phyloP scores from a whole-genome alignment of 2,113 vertebrate genomes.

The Serinus canaria region DNA sequence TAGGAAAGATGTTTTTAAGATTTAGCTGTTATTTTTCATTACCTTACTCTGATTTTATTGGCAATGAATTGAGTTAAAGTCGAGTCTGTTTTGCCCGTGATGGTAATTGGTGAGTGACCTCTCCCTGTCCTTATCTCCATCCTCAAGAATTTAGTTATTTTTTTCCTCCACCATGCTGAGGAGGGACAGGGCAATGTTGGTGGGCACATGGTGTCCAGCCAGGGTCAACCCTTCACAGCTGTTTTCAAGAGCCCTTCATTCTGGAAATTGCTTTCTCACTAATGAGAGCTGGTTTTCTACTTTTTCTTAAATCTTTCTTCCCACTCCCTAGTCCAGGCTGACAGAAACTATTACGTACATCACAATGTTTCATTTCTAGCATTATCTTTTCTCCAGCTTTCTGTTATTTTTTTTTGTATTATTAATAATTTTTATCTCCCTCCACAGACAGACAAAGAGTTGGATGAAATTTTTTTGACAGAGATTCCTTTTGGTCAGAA shows the following conservation, averaged over 20 bases:
- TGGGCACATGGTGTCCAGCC: no score
- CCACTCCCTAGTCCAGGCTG: neutral
- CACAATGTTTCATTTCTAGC: neutral
- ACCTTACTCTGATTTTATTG: neutral
- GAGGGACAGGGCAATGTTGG: neutral
- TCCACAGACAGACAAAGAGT: neutral
- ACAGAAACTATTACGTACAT: neutral
- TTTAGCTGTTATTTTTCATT: neutral
- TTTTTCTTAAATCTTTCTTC: neutral
- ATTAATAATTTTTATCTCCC: neutral
- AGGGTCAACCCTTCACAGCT: neutral
- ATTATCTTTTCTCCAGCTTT: neutral
- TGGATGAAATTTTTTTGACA: neutral
- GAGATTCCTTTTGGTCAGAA: neutral
- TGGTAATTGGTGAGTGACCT: neutral
- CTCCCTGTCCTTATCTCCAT: neutral
- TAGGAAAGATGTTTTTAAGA: neutral
- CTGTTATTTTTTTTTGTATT: neutral
- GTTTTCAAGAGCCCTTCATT: neutral
- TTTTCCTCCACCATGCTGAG: neutral
- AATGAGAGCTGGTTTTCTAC: neutral
- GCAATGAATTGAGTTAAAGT: neutral
- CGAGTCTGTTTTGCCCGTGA: accelerated
- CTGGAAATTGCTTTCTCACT: neutral
- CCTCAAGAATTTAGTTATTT: accelerated